phyloP scores from a whole-genome alignment of 1,140 invertebrate species.

The Teleogryllus occipitalis region DNA sequence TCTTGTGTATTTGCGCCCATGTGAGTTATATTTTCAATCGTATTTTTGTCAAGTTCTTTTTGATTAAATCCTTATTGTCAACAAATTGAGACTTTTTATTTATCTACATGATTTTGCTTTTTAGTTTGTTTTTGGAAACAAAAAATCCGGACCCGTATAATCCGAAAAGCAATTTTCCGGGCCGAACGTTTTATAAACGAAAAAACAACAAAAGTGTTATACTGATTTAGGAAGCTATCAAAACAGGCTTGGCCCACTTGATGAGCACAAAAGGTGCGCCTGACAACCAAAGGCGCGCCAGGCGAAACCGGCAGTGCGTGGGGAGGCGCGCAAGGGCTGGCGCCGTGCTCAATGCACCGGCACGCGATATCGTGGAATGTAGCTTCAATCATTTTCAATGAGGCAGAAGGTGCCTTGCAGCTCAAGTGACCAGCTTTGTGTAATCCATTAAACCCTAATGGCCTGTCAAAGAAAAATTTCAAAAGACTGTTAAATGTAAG shows the following conservation, averaged over 20 bases:
- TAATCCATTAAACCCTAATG: too few species aligned
- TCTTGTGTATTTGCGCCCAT: background rate
- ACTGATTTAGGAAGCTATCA: background rate
- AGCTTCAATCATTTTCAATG: too few species aligned
- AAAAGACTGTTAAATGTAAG: too few species aligned
- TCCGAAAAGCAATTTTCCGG: background rate
- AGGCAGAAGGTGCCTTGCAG: too few species aligned
- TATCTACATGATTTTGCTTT: conserved; percentile 5
- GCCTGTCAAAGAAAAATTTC: too few species aligned
- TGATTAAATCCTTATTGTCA: conserved; percentile 1
- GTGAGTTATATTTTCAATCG: background rate
- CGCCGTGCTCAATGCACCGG: too few species aligned
- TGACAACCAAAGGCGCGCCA: too few species aligned
- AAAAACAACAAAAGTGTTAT: background rate
- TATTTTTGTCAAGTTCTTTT: conserved; percentile 3
- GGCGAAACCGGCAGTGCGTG: too few species aligned
- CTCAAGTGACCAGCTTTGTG: too few species aligned
- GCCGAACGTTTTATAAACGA: background rate
- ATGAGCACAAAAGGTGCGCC: background rate
- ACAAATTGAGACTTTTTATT: conserved; percentile 6
- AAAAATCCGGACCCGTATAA: background rate
- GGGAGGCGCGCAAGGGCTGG: too few species aligned
- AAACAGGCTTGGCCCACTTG: background rate
- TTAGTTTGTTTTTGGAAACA: background rate
- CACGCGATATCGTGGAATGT: too few species aligned